Evolutionary conservation across 30 jellyfish, hydroid and myxozoan species (phyloP).

Genomic region (Cassiopea andromeda): DNA sequence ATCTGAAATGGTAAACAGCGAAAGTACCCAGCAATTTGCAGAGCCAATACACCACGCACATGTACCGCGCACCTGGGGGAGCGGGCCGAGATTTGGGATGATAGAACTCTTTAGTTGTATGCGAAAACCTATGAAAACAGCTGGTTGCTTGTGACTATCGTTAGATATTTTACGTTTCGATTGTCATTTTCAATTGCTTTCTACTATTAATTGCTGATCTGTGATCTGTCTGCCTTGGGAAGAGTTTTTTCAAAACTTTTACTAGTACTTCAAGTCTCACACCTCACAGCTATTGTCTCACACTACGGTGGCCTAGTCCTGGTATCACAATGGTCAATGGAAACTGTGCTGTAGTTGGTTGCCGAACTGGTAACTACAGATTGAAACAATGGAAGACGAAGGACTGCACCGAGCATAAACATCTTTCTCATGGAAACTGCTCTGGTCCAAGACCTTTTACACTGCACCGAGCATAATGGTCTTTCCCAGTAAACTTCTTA

Average conservation of each 20-base stretch:
- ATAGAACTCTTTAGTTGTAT: neutral
- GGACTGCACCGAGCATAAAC: neutral
- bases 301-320: conserved; percentile 1
- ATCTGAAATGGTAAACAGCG: too few species aligned
- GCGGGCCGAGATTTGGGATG: neutral
- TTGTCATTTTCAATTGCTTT: neutral
- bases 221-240: neutral
- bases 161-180: neutral
- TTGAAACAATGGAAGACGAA: conserved; percentile 17
- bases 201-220: neutral
- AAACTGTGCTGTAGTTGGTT: conserved; percentile 11
- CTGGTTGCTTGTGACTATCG: neutral
- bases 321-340: conserved; percentile 32
- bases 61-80: neutral
- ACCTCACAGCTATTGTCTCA: neutral
- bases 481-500: neutral
- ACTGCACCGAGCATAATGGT: neutral
- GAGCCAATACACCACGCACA: neutral
- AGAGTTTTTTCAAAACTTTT: conserved; percentile 16
- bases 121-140: neutral
- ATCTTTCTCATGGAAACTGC: neutral
- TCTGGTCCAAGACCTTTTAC: neutral
- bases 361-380: neutral
- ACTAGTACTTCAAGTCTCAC: neutral
- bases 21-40: too few species aligned